A percentile compares a stretch with the other conserved stretches of the same genome.
Evolutionary conservation across 2,888 invertebrate species (phyloP).

Genomic region (Pollenia amentaria): DNA sequence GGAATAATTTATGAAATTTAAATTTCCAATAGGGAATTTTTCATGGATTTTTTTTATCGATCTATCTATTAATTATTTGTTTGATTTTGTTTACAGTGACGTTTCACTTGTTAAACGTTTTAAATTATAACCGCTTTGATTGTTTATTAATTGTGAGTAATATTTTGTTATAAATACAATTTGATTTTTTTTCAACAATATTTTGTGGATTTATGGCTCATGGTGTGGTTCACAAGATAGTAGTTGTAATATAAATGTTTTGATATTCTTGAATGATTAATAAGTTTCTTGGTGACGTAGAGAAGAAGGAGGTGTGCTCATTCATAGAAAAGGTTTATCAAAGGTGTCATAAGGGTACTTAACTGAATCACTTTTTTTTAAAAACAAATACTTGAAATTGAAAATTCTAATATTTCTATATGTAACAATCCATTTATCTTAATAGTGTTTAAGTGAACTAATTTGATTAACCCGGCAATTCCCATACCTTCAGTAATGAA

Average conservation of each 20-base stretch:
- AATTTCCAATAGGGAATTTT: not conserved
- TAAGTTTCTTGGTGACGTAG: not conserved
- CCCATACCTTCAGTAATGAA: too few species aligned
- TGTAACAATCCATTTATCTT: too few species aligned
- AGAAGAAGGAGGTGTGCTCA: too few species aligned
- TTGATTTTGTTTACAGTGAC: slow-evolving; percentile 25
- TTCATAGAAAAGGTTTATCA: not conserved
- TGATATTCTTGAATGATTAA: not conserved
- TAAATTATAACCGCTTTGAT: slow-evolving; percentile 44
- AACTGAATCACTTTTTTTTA: too few species aligned
- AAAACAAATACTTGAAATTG: too few species aligned
- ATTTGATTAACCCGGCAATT: too few species aligned
- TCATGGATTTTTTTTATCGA: not conserved
- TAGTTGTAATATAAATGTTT: slow-evolving; percentile 1
- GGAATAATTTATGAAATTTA: not conserved
- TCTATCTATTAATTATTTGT: not conserved
- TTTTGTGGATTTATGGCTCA: slow-evolving; percentile 31
- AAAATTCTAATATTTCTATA: too few species aligned
- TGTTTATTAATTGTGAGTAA: slow-evolving; percentile 42
- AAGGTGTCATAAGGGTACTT: too few species aligned
- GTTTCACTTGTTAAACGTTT: slow-evolving; percentile 9
- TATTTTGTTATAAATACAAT: slow-evolving; percentile 25
- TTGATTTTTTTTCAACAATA: not conserved
- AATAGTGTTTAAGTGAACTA: too few species aligned
- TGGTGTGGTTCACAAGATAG: slow-evolving; percentile 4